Base-by-base conservation (phyloP, 2,113 vertebrate genomes). In the Microcebus murinus region DNA sequence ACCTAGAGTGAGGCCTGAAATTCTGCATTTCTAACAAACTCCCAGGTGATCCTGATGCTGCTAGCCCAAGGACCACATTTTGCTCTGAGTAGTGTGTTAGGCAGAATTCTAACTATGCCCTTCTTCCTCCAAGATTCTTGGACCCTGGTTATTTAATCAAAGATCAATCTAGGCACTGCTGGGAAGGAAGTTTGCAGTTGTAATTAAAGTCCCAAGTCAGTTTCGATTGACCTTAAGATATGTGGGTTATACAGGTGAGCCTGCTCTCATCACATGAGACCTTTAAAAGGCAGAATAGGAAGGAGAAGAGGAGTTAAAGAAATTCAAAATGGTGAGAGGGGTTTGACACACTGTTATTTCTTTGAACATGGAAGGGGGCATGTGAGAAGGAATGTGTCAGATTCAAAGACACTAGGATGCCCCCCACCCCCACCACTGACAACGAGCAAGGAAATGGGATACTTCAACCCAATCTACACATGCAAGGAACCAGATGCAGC, bases 151-250 rank as follows among this genome's bases (percentile, higher is more conserved):
- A 55, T 81, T 87, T 65, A 42, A 17, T 57, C 90, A 92, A 94
- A 90, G 3, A 55, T 17, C 36, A 92, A 10, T 55, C 70, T 36
- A 81, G 36, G 31, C 77, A 50, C 48, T 14, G 4, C 61, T 82
- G 13, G 50, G 83, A 84, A 84, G 15, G 21, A 31, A 88, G 31
- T 61, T 50, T 82, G 36, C 12, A 18, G 6, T 87, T 95, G 50
- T 63, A 95, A 87, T 96, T 87, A 34, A 93, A 95, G 50, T 61
- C 27, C n/a, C 39, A 48, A 65, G 21, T 91, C 55, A 79, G 42
- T 95, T 86, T 88, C 55, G 45, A 67, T 81, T 79, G 95, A 59
- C 61, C 39, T 92, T 93, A 90, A 39, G 57, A 48, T 80, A 11
- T 20, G 36, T 34, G 68, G 42, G 31, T 77, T 94, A 80, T 92